These are phyloP conservation scores for Ceraclea dissimilis DNA, from an alignment of 2,888 invertebrate genomes.

Conservation along the genomic window DNA sequence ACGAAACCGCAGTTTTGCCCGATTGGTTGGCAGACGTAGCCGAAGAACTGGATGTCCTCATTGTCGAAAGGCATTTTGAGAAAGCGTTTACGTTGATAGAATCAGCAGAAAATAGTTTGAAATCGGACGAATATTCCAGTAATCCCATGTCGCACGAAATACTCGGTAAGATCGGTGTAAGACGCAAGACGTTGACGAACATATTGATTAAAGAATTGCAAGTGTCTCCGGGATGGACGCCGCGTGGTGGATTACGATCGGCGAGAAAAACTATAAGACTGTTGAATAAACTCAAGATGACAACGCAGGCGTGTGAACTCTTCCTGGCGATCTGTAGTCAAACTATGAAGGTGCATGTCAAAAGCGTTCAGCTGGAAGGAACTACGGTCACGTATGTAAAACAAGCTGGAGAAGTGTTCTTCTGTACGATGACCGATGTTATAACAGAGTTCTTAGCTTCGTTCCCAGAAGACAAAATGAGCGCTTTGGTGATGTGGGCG, in stretches of 20 bases:
- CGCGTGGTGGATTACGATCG: slow-evolving; percentile 83
- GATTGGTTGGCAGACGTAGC: slow-evolving; percentile 88
- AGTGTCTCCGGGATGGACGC: slow-evolving; percentile 81
- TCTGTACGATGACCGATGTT: slow-evolving; percentile 72
- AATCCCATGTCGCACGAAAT: slow-evolving; percentile 41
- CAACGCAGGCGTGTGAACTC: slow-evolving; percentile 69
- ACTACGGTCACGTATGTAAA: slow-evolving; percentile 72
- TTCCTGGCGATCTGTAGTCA: slow-evolving; percentile 76
- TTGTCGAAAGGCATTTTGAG: slow-evolving; percentile 93
- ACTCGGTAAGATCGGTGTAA: slow-evolving; percentile 55
- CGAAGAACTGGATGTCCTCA: slow-evolving; percentile 90
- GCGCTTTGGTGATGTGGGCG: slow-evolving; percentile 81
- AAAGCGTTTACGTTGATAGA: slow-evolving; percentile 80
- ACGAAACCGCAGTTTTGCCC: slow-evolving; percentile 46
- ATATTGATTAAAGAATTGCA: slow-evolving; percentile 84
- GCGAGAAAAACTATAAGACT: slow-evolving; percentile 77
- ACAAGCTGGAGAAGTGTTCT: slow-evolving; percentile 76
- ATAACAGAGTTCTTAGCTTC: slow-evolving; percentile 55
- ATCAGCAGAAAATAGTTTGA: slow-evolving; percentile 39
- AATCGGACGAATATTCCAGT: slow-evolving; percentile 37
- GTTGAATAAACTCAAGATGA: slow-evolving; percentile 65
- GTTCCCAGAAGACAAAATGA: slow-evolving; percentile 64
- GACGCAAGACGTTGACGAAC: slow-evolving; percentile 72
- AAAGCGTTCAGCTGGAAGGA: slow-evolving; percentile 73
- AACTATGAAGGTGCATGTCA: slow-evolving; percentile 71